Percentiles rank a stretch among this genome's conserved stretches.
phyloP scores from a whole-genome alignment of 2,888 invertebrate genomes.

The Philereme vetulata region DNA sequence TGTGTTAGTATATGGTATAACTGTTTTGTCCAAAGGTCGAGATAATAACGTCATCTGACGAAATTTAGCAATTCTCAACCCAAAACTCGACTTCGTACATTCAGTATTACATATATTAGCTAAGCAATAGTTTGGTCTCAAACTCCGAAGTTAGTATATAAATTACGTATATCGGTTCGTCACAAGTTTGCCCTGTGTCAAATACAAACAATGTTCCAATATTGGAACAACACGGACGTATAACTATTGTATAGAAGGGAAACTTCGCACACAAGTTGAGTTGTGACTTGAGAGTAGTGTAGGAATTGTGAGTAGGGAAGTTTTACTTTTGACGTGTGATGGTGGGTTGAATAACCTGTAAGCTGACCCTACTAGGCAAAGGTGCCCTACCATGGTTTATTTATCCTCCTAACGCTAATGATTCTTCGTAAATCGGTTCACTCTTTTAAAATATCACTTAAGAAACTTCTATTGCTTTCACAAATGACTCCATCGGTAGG shows the following conservation, averaged over 20 bases:
- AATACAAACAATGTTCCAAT: conserved; percentile 40
- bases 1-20: no score
- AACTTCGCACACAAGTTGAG: conserved; percentile 14
- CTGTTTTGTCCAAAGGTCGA: no score
- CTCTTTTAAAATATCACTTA: no score
- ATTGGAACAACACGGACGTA: conserved; percentile 32
- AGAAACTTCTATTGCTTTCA: no score
- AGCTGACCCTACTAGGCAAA: not conserved
- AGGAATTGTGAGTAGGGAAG: not conserved
- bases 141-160: conserved; percentile 25
- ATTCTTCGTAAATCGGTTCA: no score
- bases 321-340: not conserved
- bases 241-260: not conserved
- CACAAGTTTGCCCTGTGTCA: conserved; percentile 37
- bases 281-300: conserved; percentile 3
- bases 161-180: conserved; percentile 33
- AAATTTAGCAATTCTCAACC: not conserved
- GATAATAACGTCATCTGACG: no score
- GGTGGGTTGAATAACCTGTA: not conserved
- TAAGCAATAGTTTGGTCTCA: conserved; percentile 20
- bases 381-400: no score
- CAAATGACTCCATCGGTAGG: no score
- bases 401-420: no score
- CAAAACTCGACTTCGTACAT: conserved; percentile 7
- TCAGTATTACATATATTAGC: conserved; percentile 25